Base-by-base conservation (phyloP, 2,113 vertebrate genomes). In the Epinephelus lanceolatus region DNA sequence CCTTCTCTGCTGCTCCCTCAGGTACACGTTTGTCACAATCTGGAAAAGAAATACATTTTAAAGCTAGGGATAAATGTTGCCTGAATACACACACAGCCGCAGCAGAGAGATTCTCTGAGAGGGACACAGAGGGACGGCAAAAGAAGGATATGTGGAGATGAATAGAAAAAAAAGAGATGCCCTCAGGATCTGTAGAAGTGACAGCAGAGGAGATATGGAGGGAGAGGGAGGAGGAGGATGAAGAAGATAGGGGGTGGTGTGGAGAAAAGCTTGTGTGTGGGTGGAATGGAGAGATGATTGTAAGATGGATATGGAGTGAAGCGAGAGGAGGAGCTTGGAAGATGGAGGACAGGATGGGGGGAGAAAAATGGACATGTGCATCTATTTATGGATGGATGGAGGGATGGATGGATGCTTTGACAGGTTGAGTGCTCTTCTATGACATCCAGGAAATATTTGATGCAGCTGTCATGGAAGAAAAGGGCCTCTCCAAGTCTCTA, bases 161-260 rank as follows among this genome's bases (percentile, higher is more conserved):
- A 73, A 71, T 63, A 57, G 30, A 66, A 68, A 81, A 69, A 53
- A 78, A 49, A 74, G 9, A 67, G 71, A 80, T 89, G 73, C 87
- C 89, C 80, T 79, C 53, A 83, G 87, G 92, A 90, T 82, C 37
- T 82, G 55, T 82, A 70, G 59, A 89, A 86, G 86, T 92, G 90
- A 90, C 88, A 90, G 80, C 57, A 69, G 82, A 83, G 88, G 71
- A 80, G 90, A 89, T 81, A 69, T 60, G 75, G 63, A 81, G 66
- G 68, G 45, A 77, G 51, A 63, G 69, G 72, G 33, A 27, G 60
- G 57, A 40, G n/a, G 61, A 45, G 17, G 62, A 21, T 37, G 51
- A n/a, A 61, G 74, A 74, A 42, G 69, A 45, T 57, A 23, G 23
- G 71, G 68, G 60, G 27, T 49, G 71, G 30, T 70, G 37, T 61